Base-by-base conservation (phyloP, 2,888 invertebrate genomes). In the Leucophora obtusa region DNA sequence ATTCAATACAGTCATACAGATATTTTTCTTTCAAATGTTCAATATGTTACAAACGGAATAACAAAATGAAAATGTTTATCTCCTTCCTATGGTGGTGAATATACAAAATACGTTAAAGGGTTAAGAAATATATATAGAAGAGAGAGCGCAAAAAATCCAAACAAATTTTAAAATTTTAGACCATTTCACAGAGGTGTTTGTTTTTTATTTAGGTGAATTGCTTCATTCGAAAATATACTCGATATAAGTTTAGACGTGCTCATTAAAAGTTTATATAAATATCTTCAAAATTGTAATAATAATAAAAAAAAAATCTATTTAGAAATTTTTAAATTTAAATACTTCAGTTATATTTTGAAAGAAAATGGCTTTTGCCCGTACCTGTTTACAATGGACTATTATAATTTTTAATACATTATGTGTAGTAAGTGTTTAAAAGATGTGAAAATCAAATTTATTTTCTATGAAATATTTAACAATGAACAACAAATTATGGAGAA, bases 371-470 rank as follows among this genome's bases (percentile, higher is more conserved):
- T 85, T 87, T 51, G 66, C 84, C 35, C 86, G 87, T 82, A 85
- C 86, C 81, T 86, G 85, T 80, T 79, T 88, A 72, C 88, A 88
- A 83, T 88, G 88, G 89, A 83, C 86, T 17, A 82, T 86, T 50
- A 84, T 88, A 8, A 74, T 86, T 11, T 88, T 85, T 79, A 88
- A 86, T 77, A 85, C 85, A 10, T 62, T 87, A 33, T 87, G 86
- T 72, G 82, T 88, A 87, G 88, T 88, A 80, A 86, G 88, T 83
- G 54, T 78, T 33, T 11, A 60, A 28, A 33, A 38, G 10, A 28
- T 68, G 11, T 51, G 53, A 65, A 54, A 21, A 28, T 7, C 28
- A 7, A 28, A 62, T 51, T 24, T 74, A 38, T 38, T 38, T 38
- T 4, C 7, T 2, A 38, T 11, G 6, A 28, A 28, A 28, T 7